Base-by-base conservation (phyloP, 1,140 invertebrate genomes). In the Pollicipes pollicipes region DNA sequence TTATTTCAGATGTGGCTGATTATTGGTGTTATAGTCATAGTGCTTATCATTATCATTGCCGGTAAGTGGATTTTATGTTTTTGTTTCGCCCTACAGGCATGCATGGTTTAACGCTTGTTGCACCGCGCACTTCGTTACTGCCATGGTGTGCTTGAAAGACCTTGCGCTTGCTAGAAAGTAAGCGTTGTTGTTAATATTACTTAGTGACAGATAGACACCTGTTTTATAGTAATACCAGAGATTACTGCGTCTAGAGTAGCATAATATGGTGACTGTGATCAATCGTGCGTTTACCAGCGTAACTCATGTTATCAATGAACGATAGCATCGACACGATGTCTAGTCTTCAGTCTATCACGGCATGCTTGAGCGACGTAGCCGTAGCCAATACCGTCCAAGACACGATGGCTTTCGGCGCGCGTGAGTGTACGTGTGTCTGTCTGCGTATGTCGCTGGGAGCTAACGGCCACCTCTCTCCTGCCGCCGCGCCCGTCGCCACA, bases 11-110 rank as follows among this genome's bases (percentile, higher is more conserved):
- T 58, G 45, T 58, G 45, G 45, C 45, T 58, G 45, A 58, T 58
- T 58, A 58, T 58, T 58, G 45, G 45, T 58, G 45, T 58, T 58
- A 58, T 58, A 58, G 45, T 58, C 45, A 58, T 58, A 58, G 45
- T 58, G 45, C 45, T 58, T 58, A 58, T 58, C 45, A 58, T 58
- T 58, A 58, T 58, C 45, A 58, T 58, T 58, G 45, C 45, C 13
- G 45, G 45, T 58, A 21, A 58, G 45, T 58, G 24, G 13, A 58
- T 58, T 58, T 21, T 21, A 58, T 21, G 45, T 58, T 58, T 35
- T 58, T 58, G 45, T 58, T 58, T 58, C 21, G 45, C 45, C 13
- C 45, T 21, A 21, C 35, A 35, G 35, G 45, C 45, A 21, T 58
- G 45, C 45, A 58, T 58, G 45, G 13, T 24, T 58, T 21, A 24